Conservation (phyloP, 2,888 invertebrate species). For the Tenthredo amoena region DNA sequence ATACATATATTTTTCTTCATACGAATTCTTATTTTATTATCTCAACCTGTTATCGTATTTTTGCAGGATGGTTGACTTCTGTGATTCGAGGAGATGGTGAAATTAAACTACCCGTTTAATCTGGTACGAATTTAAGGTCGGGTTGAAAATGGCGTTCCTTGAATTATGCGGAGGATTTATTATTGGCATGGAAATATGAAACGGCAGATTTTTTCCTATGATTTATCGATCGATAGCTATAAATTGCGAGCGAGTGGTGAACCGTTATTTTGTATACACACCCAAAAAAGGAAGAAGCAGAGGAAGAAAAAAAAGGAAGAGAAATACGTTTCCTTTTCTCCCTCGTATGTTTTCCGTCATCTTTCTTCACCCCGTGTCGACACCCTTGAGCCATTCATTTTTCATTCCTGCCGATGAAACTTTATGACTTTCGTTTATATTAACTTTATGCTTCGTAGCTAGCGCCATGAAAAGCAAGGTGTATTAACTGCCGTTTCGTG, state of each 20-base stretch:
- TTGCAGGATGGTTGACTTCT: neutral
- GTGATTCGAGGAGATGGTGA: neutral
- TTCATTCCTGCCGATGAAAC: conserved; percentile 51
- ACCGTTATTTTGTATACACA: conserved; percentile 30
- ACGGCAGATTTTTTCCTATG: neutral
- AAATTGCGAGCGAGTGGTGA: conserved; percentile 33
- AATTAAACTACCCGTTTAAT: neutral
- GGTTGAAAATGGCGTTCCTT: neutral
- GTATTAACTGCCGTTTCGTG: conserved; percentile 33
- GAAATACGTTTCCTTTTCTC: neutral
- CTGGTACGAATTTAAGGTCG: neutral
- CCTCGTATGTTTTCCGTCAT: conserved; percentile 29
- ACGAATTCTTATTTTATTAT: conserved; percentile 9
- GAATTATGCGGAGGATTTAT: conserved; percentile 28
- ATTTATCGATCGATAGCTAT: conserved; percentile 48
- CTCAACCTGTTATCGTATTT: neutral
- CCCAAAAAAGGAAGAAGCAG: neutral
- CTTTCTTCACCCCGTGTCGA: conserved; percentile 16
- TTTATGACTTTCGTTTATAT: conserved; percentile 50
- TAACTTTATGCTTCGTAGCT: conserved; percentile 29
- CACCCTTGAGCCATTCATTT: conserved; percentile 44
- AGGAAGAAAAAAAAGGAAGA: neutral
- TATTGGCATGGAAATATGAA: conserved; percentile 18
- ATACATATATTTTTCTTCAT: neutral
- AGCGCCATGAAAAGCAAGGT: conserved; percentile 32